Percentiles rank a stretch among this genome's conserved stretches.
Evolutionary conservation across 92 coral and sea anemone genomes (phyloP).

Genomic region (Paramuricea clavata): DNA sequence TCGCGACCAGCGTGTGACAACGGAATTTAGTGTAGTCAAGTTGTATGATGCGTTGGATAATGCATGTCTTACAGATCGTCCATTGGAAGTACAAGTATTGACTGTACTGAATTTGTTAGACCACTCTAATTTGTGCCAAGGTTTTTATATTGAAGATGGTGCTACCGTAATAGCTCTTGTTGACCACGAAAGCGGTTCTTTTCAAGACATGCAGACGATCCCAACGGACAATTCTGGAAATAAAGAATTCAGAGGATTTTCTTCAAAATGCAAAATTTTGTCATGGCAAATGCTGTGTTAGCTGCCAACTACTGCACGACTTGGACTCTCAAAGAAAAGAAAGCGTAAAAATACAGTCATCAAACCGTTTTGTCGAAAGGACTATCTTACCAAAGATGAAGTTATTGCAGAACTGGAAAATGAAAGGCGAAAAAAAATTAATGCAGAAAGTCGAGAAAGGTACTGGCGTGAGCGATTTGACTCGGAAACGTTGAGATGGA

Average conservation of each 20-base stretch:
- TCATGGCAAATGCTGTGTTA: conserved; percentile 45
- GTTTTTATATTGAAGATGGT: conserved; percentile 8
- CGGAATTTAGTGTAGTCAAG: conserved; percentile 15
- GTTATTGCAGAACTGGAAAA: conserved; percentile 35
- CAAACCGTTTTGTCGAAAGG: conserved; percentile 16
- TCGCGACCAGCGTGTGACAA: background rate
- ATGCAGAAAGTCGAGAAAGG: conserved; percentile 36
- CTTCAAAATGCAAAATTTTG: conserved; percentile 22
- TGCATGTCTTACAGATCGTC: background rate
- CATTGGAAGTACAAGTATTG: background rate
- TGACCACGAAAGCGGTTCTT: background rate
- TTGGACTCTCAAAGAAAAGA: background rate
- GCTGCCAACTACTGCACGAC: background rate
- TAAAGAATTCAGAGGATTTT: conserved; percentile 11
- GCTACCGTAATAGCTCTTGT: background rate
- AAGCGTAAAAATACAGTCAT: conserved; percentile 6
- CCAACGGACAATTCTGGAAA: background rate
- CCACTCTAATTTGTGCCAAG: conserved; percentile 8
- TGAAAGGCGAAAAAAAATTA: conserved; percentile 33
- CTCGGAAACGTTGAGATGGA: background rate
- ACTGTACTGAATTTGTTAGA: conserved; percentile 4
- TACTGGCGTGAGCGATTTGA: conserved; percentile 50
- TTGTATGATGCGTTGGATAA: background rate
- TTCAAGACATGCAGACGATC: background rate
- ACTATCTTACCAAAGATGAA: conserved; percentile 40